Base-by-base conservation (phyloP, 2,113 vertebrate genomes). In the Grammomys dolichurus region DNA sequence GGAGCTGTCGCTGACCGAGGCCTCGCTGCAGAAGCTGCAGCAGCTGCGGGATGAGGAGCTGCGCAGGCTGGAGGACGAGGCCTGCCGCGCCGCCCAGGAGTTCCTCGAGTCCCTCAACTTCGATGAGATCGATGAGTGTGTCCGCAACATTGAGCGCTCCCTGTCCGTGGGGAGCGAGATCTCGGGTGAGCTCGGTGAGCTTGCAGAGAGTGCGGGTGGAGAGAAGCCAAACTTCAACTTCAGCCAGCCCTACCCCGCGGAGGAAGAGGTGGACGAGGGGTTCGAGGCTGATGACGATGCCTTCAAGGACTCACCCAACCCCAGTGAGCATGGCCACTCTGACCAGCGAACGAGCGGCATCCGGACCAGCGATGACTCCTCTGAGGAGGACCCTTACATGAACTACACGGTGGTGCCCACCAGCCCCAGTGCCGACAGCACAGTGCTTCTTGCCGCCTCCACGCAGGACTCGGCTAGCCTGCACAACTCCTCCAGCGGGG, bases 301-400 rank as follows among this genome's bases (percentile, higher is more conserved):
- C 19, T 99, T 99, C 97, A 99, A 99, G 97, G 99, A 99, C 97
- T 99, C 99, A 0, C 99, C 99, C 0, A 99, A 99, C 98, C 99
- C 99, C 0, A 99, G 99, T 7, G 99, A 99, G 97, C 99, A 99
- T 0, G 99, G 99, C 77, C 99, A 99, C 97, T 99, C 99, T 0
- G 99, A 99, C 96, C 99, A 99, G 98, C 99, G 99, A 20, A 99
- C 99, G 0, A 99, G 99, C 6, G 99, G 99, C 81, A 99, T 99
- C 98, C 98, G 99, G 40, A 99, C 99, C 0, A 99, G 99, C 0
- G 99, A 99, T 40, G 99, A 99, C 97, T 99, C 99, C 0, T 99
- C 99, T 0, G 99, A 99, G 97, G 99, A 99, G 94, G 99, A 99
- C 97, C 99, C 99, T 0, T 99, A 99, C 33, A 99, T 99, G 98